phyloP scores from a whole-genome alignment of 2,113 vertebrate species.

The Genyomyrus donnyi region DNA sequence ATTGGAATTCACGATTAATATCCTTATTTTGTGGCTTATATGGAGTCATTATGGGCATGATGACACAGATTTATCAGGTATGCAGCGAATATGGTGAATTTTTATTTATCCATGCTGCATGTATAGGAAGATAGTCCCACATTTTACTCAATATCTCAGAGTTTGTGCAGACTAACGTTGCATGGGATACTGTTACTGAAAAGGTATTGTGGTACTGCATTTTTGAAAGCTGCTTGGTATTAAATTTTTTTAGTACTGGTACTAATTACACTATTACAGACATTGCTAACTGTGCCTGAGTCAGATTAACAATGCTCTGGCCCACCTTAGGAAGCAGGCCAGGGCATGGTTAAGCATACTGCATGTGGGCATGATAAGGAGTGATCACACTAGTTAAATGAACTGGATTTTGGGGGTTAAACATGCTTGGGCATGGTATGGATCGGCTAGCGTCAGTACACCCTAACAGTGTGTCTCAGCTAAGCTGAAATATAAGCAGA shows the following conservation, averaged over 20 bases:
- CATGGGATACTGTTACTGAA: background rate
- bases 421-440: background rate
- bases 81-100: background rate
- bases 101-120: background rate
- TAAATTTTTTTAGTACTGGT: no score
- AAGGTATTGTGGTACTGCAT: background rate
- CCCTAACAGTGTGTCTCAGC: background rate
- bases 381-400: background rate
- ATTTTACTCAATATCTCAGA: background rate
- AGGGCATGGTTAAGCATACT: background rate
- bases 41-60: background rate
- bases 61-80: background rate
- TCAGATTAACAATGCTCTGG: background rate
- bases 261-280: no score
- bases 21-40: background rate
- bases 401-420: background rate
- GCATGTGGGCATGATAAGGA: background rate
- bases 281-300: background rate
- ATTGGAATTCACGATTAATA: background rate
- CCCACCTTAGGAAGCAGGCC: background rate
- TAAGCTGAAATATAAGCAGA: slow-evolving; percentile 7
- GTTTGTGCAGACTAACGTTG: background rate
- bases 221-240: background rate
- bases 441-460: background rate
- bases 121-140: background rate